phyloP scores from a whole-genome alignment of 2,797 vertebrate species.

The Enteromius treurensis region DNA sequence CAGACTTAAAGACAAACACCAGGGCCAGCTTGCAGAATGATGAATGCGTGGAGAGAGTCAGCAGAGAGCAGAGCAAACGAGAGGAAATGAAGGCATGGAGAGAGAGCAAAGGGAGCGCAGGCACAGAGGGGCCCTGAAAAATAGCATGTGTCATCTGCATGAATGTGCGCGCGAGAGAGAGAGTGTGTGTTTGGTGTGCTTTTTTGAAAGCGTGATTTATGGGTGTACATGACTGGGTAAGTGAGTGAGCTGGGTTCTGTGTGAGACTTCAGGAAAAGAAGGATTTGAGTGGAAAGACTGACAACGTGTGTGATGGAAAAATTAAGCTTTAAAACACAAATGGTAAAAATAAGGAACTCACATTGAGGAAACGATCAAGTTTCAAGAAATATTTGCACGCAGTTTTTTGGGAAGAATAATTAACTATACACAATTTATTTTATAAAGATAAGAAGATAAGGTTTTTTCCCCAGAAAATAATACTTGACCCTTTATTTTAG shows the following conservation, averaged over 20 bases:
- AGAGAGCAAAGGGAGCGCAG: slow-evolving; percentile 30
- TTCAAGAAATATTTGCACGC: not conserved
- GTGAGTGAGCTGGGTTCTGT: slow-evolving; percentile 24
- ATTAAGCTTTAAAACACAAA: not conserved
- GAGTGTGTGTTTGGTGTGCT: slow-evolving; percentile 36
- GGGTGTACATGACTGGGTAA: slow-evolving; percentile 29
- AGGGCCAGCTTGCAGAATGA: slow-evolving; percentile 48
- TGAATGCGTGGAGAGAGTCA: slow-evolving; percentile 41
- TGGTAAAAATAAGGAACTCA: not conserved
- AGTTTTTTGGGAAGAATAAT: not conserved
- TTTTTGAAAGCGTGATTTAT: slow-evolving; percentile 42
- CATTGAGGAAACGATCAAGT: not conserved
- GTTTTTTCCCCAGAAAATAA: not conserved
- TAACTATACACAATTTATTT: not conserved
- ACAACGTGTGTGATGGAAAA: slow-evolving; percentile 26
- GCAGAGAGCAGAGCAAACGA: slow-evolving; percentile 46
- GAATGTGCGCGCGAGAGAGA: slow-evolving; percentile 1
- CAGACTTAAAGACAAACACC: slow-evolving; percentile 48
- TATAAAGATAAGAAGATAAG: not conserved
- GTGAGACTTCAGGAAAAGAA: slow-evolving; percentile 31
- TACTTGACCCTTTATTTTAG: not conserved
- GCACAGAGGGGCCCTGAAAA: slow-evolving; percentile 37
- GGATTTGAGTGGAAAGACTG: slow-evolving; percentile 29
- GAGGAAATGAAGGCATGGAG: slow-evolving; percentile 29
- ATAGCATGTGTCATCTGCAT: slow-evolving; percentile 44